Base-by-base conservation (phyloP, 2,113 vertebrate species). In the Pyxicephalus adspersus region DNA sequence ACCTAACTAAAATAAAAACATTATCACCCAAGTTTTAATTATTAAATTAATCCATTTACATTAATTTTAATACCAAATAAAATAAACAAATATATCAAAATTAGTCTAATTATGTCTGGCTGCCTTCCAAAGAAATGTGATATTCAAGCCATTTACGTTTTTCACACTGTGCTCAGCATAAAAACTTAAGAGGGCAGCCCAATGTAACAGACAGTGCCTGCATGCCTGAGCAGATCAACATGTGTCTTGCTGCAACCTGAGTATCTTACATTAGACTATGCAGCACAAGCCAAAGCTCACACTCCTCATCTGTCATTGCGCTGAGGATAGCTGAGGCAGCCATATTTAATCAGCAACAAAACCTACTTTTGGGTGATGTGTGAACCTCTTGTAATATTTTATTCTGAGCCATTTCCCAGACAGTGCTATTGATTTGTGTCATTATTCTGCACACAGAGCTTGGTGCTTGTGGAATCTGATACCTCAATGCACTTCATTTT, bases 151-250 rank as follows among this genome's bases (percentile, higher is more conserved):
- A 0, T 50, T 74, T 76, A 52, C 50, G 9, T 60, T 57, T 67
- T 15, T 55, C 15, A 29, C 68, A 38, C 15, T 87, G 85, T 76
- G 76, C 84, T 84, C 80, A 75, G 8, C 23, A 85, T 83, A 70
- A 77, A 63, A 77, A 87, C 92, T 92, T 90, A 86, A 91, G 90
- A 91, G 90, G 91, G 90, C 90, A 88, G 86, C 85, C 83, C 76
- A 86, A 85, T 83, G 87, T 86, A 87, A 85, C 65, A 13, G 84
- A 89, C 58, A 4, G 86, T 23, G 50, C 68, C 31, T 70, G 31
- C 9, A 13, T 66, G 28, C 66, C 51, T 76, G 83, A 54, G 5
- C 0, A 15, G 60, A 6, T 19, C 3, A 75, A 29, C 22, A 45
- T 64, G 54, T 25, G 68, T 82, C 84, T 86, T 63, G 45, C 9